A percentile compares a stretch with the other conserved stretches of the same genome.
phyloP scores from a whole-genome alignment of 2,888 invertebrate species.

The Drosophila acutilabella region DNA sequence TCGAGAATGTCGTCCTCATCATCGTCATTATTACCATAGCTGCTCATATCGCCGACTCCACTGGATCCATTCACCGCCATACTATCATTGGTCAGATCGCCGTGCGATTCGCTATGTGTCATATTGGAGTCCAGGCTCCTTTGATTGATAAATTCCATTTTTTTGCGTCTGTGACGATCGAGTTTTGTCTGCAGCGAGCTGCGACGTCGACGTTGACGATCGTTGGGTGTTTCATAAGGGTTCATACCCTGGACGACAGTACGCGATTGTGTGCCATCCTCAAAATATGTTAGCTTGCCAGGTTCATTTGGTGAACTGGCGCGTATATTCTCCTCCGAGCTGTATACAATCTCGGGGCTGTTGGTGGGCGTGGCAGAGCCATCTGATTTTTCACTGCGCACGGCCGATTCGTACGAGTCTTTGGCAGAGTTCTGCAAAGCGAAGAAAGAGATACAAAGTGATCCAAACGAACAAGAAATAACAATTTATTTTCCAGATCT shows the following conservation, averaged over 20 bases:
- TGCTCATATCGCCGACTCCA: constrained; percentile 62
- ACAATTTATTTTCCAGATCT: not conserved
- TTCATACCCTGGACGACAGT: constrained; percentile 74
- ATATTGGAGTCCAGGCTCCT: constrained; percentile 69
- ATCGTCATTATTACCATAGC: constrained; percentile 59
- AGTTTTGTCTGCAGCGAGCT: constrained; percentile 84
- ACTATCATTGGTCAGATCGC: constrained; percentile 71
- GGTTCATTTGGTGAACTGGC: constrained; percentile 83
- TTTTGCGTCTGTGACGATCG: constrained; percentile 84
- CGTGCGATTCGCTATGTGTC: constrained; percentile 64
- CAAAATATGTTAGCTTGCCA: constrained; percentile 80
- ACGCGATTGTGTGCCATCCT: constrained; percentile 77
- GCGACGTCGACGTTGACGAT: constrained; percentile 84
- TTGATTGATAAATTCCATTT: constrained; percentile 80
- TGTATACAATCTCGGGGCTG: constrained; percentile 80
- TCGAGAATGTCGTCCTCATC: constrained; percentile 74
- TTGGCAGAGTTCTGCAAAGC: constrained; percentile 77
- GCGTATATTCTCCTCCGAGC: constrained; percentile 82
- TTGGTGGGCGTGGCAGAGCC: constrained; percentile 75
- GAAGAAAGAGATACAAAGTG: not conserved
- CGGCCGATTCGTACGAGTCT: constrained; percentile 84
- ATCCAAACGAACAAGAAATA: not conserved
- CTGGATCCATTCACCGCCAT: constrained; percentile 65
- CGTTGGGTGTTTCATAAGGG: constrained; percentile 76
- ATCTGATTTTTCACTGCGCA: constrained; percentile 84